Conservation (phyloP, 2,888 invertebrate species). For the Cephus rjabovi region DNA sequence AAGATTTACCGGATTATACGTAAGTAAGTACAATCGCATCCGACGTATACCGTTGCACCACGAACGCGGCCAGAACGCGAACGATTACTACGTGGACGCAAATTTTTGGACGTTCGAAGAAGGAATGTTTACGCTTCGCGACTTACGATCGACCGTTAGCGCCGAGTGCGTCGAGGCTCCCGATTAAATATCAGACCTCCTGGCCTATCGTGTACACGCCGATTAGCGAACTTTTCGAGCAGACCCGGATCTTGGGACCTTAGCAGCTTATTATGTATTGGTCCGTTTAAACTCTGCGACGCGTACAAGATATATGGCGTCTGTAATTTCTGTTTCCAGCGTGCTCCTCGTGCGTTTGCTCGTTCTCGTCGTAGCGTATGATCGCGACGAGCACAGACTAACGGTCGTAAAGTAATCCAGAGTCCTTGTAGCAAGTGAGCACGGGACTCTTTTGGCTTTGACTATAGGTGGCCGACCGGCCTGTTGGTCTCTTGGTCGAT, state of each 20-base stretch:
- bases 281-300: background rate
- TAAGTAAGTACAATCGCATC: background rate
- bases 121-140: background rate
- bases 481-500: constrained; percentile 13
- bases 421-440: background rate
- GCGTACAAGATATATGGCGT: background rate
- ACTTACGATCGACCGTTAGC: background rate
- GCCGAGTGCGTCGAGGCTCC: background rate
- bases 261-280: background rate
- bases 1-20: background rate
- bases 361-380: background rate
- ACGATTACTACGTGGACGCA: background rate
- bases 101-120: background rate
- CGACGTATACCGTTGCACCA: background rate
- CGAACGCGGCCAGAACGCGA: background rate
- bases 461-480: background rate
- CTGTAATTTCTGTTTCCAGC: background rate
- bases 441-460: background rate
- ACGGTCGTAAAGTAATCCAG: background rate
- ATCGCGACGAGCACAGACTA: background rate
- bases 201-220: background rate
- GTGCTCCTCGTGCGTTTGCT: background rate
- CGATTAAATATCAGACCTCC: background rate
- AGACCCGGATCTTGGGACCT: background rate
- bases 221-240: background rate